A percentile compares a stretch with the other conserved stretches of the same genome.
These are phyloP conservation scores for Ctenosaura bakeri DNA, from an alignment of 2,797 vertebrate genomes.

Conservation along the genomic window DNA sequence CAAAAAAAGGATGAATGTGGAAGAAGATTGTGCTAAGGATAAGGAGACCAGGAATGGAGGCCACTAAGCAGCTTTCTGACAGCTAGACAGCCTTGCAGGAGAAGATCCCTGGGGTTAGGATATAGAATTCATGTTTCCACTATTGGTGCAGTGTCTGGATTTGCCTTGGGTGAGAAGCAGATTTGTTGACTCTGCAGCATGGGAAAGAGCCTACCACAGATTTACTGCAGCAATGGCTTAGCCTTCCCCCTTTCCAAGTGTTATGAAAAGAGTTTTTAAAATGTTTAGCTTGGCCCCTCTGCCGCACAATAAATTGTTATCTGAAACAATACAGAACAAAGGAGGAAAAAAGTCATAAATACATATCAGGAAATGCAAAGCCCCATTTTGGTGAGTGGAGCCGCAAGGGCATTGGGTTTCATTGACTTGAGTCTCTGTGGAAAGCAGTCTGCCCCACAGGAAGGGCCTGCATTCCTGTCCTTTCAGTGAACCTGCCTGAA, in stretches of 20 bases:
- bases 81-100: neutral
- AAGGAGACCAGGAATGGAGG: conserved; percentile 39
- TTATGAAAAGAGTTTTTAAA: conserved; percentile 72
- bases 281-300: conserved; percentile 74
- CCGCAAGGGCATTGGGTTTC: conserved; percentile 83
- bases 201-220: conserved; percentile 75
- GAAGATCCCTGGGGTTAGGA: conserved; percentile 13
- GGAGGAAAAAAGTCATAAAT: conserved; percentile 75
- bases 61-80: neutral
- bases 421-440: conserved; percentile 82
- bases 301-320: conserved; percentile 77
- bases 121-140: conserved; percentile 48
- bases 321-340: conserved; percentile 78
- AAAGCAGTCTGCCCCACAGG: conserved; percentile 87
- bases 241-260: conserved; percentile 64
- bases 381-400: conserved; percentile 71
- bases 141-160: conserved; percentile 64
- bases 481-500: conserved; percentile 94
- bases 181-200: conserved; percentile 75
- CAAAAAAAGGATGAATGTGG: accelerated
- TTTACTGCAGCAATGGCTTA: conserved; percentile 75
- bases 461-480: conserved; percentile 94
- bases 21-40: conserved; percentile 13
- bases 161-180: conserved; percentile 54
- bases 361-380: conserved; percentile 78